Percentiles rank a stretch among this genome's conserved stretches.
These are phyloP conservation scores for Drosophila differens DNA, from an alignment of 2,888 invertebrate genomes.

Conservation along the genomic window DNA sequence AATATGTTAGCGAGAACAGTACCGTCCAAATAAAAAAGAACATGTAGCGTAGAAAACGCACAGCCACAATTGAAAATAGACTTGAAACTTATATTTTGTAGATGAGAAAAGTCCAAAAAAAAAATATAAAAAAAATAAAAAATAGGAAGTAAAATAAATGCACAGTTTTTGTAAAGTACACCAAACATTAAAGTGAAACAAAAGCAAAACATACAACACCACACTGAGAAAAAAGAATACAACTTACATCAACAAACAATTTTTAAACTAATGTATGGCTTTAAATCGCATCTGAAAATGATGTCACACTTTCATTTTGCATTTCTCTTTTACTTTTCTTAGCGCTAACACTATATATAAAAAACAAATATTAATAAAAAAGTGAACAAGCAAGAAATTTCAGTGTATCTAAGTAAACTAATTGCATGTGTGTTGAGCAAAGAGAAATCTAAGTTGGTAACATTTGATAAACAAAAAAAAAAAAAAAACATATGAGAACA, in stretches of 20 bases:
- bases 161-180: slow-evolving; percentile 45
- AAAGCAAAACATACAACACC: slow-evolving; percentile 19
- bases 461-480: slow-evolving; percentile 3
- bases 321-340: slow-evolving; percentile 40
- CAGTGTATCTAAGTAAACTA: slow-evolving; percentile 42
- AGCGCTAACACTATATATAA: slow-evolving; percentile 19
- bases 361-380: slow-evolving; percentile 7
- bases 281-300: slow-evolving; percentile 24
- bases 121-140: not conserved
- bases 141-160: slow-evolving; percentile 2
- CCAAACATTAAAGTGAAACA: slow-evolving; percentile 21
- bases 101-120: slow-evolving; percentile 20
- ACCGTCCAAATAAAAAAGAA: slow-evolving; percentile 64
- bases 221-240: slow-evolving; percentile 22
- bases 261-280: slow-evolving; percentile 39
- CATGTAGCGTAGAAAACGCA: slow-evolving; percentile 53
- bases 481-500: slow-evolving; percentile 17
- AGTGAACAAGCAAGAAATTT: slow-evolving; percentile 30
- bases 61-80: slow-evolving; percentile 51
- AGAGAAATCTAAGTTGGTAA: slow-evolving; percentile 35
- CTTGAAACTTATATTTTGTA: slow-evolving; percentile 63
- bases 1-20: slow-evolving; percentile 54
- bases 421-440: slow-evolving; percentile 56
- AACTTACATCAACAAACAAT: slow-evolving; percentile 19
- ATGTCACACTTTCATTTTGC: slow-evolving; percentile 45